Evolutionary conservation across 2,113 vertebrate genomes (phyloP).

Genomic region (Gila orcuttii): DNA sequence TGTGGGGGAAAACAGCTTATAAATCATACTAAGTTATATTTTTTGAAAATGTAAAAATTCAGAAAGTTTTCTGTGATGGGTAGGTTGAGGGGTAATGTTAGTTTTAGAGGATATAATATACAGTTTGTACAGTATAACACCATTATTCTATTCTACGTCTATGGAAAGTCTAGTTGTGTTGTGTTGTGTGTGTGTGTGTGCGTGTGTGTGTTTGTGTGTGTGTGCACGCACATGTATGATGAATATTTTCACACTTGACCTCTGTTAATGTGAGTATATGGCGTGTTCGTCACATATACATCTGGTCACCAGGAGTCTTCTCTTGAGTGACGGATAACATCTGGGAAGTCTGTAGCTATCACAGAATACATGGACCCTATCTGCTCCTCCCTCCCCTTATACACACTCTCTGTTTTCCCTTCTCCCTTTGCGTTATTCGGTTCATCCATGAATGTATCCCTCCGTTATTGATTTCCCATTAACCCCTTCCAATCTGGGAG

Average conservation of each 20-base stretch:
- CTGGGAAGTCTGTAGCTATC: constrained; percentile 80
- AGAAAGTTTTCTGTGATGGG: no score
- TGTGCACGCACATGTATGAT: background rate
- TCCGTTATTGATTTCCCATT: constrained; percentile 79
- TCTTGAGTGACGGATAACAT: constrained; percentile 82
- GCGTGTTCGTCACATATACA: constrained; percentile 68
- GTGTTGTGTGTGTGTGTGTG: background rate
- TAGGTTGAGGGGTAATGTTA: no score
- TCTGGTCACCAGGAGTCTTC: constrained; percentile 75
- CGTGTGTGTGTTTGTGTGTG: background rate
- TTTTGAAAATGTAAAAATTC: no score
- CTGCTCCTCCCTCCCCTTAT: constrained; percentile 57
- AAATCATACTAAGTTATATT: no score
- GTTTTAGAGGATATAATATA: no score
- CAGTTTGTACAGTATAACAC: no score
- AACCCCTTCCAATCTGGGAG: constrained; percentile 75
- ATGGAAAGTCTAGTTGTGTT: no score
- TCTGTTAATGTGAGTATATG: constrained; percentile 65
- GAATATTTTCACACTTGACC: constrained; percentile 71
- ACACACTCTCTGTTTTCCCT: constrained; percentile 61
- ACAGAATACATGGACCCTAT: constrained; percentile 78
- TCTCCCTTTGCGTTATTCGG: constrained; percentile 50
- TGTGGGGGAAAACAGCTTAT: no score
- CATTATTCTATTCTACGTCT: no score
- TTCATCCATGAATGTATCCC: constrained; percentile 74